These are phyloP conservation scores for Acanthopagrus latus DNA, from an alignment of 2,797 vertebrate species.

Conservation along the genomic window DNA sequence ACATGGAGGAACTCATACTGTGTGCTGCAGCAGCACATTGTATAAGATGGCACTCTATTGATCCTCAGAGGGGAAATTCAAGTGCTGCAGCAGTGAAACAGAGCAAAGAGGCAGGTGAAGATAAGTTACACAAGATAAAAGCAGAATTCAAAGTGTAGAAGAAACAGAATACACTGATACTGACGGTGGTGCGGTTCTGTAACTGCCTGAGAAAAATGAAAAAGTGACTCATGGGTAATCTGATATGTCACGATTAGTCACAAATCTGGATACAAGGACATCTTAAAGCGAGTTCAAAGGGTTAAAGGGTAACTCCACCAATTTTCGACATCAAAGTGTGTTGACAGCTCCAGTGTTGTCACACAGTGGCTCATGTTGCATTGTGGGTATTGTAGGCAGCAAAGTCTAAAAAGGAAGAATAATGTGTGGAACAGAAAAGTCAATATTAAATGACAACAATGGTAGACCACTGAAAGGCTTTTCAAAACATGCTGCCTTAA, in stretches of 20 bases:
- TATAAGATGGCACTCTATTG: conserved; percentile 64
- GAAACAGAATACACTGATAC: neutral
- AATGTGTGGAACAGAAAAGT: too few relatives aligned
- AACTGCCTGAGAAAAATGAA: conserved; percentile 7
- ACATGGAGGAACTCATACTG: neutral
- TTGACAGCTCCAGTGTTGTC: too few relatives aligned
- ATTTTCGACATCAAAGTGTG: too few relatives aligned
- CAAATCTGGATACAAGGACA: too few relatives aligned
- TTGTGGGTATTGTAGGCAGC: too few relatives aligned
- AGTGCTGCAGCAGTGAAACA: conserved; percentile 27
- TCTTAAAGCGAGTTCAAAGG: too few relatives aligned
- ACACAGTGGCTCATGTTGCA: too few relatives aligned
- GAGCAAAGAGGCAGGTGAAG: conserved; percentile 29
- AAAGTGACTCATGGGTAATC: neutral
- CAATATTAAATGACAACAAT: too few relatives aligned
- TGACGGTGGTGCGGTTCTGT: neutral
- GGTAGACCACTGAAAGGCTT: too few relatives aligned
- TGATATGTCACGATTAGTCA: neutral
- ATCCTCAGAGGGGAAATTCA: conserved; percentile 37
- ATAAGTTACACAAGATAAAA: conserved; percentile 32
- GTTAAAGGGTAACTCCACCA: too few relatives aligned
- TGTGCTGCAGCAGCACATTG: conserved; percentile 34
- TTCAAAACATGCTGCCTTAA: too few relatives aligned
- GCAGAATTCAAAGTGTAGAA: conserved; percentile 20
- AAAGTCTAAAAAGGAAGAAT: too few relatives aligned